Conservation (phyloP, 1,140 invertebrate species). For the Drosophila nigrodunni region DNA sequence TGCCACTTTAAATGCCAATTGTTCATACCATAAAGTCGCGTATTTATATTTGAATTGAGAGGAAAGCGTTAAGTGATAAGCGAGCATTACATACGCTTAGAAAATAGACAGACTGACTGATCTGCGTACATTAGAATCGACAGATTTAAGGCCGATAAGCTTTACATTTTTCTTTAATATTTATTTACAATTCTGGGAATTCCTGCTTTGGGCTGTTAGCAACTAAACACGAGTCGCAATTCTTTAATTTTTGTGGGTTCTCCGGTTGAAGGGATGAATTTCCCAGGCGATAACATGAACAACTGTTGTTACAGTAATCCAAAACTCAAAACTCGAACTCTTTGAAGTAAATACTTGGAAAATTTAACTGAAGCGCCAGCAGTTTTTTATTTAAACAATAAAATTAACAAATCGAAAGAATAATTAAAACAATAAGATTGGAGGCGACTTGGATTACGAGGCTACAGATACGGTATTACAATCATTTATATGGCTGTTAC, state of each 20-base stretch:
- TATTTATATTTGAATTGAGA: not conserved
- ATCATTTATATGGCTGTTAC: not conserved
- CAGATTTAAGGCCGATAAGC: too few relatives aligned
- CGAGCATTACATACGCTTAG: not conserved
- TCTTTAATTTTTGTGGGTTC: not conserved
- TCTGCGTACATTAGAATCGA: too few relatives aligned
- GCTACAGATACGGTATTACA: slow-evolving; percentile 23
- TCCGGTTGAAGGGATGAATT: slow-evolving; percentile 4
- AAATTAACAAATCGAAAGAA: too few relatives aligned
- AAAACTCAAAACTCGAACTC: slow-evolving; percentile 8
- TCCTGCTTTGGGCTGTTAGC: not conserved
- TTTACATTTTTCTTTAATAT: too few relatives aligned
- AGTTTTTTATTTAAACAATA: not conserved
- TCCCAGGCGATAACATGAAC: slow-evolving; percentile 43
- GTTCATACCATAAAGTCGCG: slow-evolving; percentile 15
- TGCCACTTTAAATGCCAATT: slow-evolving; percentile 41
- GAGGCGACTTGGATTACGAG: slow-evolving; percentile 6
- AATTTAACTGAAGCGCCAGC: slow-evolving; percentile 26
- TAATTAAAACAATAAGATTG: not conserved
- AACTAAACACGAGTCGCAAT: not conserved
- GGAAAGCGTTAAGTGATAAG: slow-evolving; percentile 29
- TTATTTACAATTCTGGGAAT: not conserved
- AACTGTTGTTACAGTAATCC: slow-evolving; percentile 35
- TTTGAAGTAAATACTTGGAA: slow-evolving; percentile 34
- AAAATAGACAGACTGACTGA: too few relatives aligned